A percentile compares a stretch with the other conserved stretches of the same genome.
These are phyloP conservation scores for Synanthedon andrenaeformis DNA, from an alignment of 2,888 invertebrate species.

Conservation along the genomic window DNA sequence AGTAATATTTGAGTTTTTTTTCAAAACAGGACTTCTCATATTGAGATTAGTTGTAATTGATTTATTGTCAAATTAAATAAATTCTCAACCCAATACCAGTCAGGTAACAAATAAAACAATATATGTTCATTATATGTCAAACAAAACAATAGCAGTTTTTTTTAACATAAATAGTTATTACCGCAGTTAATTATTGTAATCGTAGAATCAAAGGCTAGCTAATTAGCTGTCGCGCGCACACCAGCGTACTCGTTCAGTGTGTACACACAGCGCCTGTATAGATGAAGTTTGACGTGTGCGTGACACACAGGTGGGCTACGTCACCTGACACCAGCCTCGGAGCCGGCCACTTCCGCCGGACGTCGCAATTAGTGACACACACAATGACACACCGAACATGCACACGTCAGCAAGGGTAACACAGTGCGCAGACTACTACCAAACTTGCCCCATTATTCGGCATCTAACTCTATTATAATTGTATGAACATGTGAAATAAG, in stretches of 20 bases:
- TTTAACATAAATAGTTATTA: neutral
- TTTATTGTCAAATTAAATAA: too few relatives aligned
- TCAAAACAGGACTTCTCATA: too few relatives aligned
- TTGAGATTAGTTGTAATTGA: too few relatives aligned
- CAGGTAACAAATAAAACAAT: neutral
- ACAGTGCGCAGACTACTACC: neutral
- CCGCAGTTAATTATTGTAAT: slow-evolving; percentile 28
- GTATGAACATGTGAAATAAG: too few relatives aligned
- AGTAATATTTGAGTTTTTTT: too few relatives aligned
- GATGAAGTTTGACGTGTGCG: slow-evolving; percentile 14
- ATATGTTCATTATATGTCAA: too few relatives aligned
- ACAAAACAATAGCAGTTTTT: neutral
- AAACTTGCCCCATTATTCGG: too few relatives aligned
- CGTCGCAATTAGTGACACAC: slow-evolving; percentile 63
- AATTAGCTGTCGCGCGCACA: slow-evolving; percentile 21
- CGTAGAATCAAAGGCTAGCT: slow-evolving; percentile 26
- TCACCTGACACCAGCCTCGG: slow-evolving; percentile 63
- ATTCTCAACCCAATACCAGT: neutral
- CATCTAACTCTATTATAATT: too few relatives aligned
- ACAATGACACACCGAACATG: slow-evolving; percentile 15
- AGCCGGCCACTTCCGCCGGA: slow-evolving; percentile 69
- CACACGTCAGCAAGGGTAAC: neutral
- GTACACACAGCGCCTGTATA: slow-evolving; percentile 7
- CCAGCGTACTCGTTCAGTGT: neutral
- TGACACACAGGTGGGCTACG: slow-evolving; percentile 48